Percentiles rank a stretch among this genome's conserved stretches.
phyloP scores from a whole-genome alignment of 1,140 invertebrate genomes.

The Heterodera schachtii region DNA sequence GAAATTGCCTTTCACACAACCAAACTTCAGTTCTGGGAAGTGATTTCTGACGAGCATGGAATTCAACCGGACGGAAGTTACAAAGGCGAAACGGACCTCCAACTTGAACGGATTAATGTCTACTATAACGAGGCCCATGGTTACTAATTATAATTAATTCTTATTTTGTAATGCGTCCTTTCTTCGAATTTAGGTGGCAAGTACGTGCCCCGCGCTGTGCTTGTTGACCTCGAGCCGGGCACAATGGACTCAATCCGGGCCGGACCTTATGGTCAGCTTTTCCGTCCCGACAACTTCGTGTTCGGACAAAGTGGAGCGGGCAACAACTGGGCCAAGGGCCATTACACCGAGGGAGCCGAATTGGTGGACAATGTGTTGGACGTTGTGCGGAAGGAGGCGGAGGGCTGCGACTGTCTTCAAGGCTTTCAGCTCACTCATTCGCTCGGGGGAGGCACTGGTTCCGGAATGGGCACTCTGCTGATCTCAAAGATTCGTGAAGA shows the following conservation, averaged over 20 bases:
- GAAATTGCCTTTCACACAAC: neutral
- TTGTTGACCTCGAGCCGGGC: slow-evolving; percentile 84
- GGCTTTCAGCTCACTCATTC: slow-evolving; percentile 70
- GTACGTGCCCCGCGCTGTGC: slow-evolving; percentile 86
- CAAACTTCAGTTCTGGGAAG: slow-evolving; percentile 51
- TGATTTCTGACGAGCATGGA: slow-evolving; percentile 54
- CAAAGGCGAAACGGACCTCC: slow-evolving; percentile 68
- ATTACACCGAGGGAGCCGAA: slow-evolving; percentile 90
- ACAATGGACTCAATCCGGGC: slow-evolving; percentile 88
- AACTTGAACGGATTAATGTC: slow-evolving; percentile 66
- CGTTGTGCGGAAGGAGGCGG: slow-evolving; percentile 83
- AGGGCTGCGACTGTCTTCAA: slow-evolving; percentile 73
- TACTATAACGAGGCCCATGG: slow-evolving; percentile 69
- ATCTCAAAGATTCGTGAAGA: slow-evolving; percentile 72
- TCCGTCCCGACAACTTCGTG: slow-evolving; percentile 84
- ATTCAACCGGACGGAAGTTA: slow-evolving; percentile 65
- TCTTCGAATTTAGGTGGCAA: slow-evolving; percentile 71
- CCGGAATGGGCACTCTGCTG: slow-evolving; percentile 71
- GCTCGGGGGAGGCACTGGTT: slow-evolving; percentile 70
- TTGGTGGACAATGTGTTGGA: slow-evolving; percentile 83
- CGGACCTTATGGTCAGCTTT: slow-evolving; percentile 81
- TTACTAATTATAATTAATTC: neutral
- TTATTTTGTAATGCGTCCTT: neutral
- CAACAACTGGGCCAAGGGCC: slow-evolving; percentile 81
- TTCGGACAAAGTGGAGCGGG: slow-evolving; percentile 78